Evolutionary conservation across 2,113 vertebrate genomes (phyloP).

Genomic region (Poeciliopsis prolifica): DNA sequence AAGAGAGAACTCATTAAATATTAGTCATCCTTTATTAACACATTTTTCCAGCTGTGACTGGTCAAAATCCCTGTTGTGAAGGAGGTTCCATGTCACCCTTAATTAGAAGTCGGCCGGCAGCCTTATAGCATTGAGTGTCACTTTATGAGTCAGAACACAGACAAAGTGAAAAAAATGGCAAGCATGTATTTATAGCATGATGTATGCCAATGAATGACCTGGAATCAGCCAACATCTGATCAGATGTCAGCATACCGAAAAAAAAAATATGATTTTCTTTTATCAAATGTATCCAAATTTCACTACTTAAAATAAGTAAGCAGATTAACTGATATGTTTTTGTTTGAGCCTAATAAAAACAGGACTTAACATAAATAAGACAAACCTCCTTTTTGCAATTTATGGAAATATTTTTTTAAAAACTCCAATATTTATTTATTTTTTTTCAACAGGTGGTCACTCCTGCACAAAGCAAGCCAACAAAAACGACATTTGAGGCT

Average conservation of each 20-base stretch:
- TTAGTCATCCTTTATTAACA: neutral
- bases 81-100: neutral
- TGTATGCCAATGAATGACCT: neutral
- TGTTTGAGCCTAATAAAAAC: neutral
- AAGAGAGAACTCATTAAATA: neutral
- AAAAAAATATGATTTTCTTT: no score
- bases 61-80: neutral
- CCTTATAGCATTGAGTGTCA: neutral
- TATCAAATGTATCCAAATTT: neutral
- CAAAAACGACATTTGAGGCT: neutral
- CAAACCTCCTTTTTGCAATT: no score
- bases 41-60: neutral
- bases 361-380: neutral
- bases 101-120: neutral
- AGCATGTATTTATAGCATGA: neutral
- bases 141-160: neutral
- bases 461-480: conserved; percentile 1
- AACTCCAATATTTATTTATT: no score
- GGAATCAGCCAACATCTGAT: neutral
- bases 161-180: neutral
- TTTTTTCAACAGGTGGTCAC: neutral
- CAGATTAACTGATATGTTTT: neutral
- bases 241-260: neutral
- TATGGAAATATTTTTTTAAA: no score
- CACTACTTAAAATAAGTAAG: neutral